Evolutionary conservation across 2,888 invertebrate genomes (phyloP).

Genomic region (Arge pagana): DNA sequence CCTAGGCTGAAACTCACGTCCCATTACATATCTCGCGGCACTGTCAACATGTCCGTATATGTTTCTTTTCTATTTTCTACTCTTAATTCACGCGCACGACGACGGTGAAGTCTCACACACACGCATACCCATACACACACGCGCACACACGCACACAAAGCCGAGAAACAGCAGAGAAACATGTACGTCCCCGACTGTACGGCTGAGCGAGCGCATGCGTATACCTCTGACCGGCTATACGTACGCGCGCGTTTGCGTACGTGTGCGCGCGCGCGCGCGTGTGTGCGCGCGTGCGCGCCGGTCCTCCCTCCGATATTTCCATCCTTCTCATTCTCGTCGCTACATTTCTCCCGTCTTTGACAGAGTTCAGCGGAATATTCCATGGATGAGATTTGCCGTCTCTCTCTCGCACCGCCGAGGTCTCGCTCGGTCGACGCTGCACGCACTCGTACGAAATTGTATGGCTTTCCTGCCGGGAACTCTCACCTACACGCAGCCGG

Average conservation of each 20-base stretch:
- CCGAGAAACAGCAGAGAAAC: too few species aligned
- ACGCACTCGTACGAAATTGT: conserved; percentile 21
- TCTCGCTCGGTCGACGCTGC: conserved; percentile 13
- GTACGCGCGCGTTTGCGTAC: not conserved
- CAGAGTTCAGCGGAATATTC: conserved; percentile 41
- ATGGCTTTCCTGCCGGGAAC: conserved; percentile 19
- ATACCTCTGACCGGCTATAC: too few species aligned
- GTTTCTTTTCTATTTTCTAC: conserved; percentile 7
- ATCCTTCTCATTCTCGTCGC: conserved; percentile 21
- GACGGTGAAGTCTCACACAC: not conserved
- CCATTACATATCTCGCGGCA: conserved; percentile 13
- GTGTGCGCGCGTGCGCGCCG: conserved; percentile 1
- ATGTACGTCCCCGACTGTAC: too few species aligned
- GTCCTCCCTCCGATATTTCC: conserved; percentile 2
- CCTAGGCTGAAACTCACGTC: conserved; percentile 15
- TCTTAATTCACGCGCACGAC: conserved; percentile 15
- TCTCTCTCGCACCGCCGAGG: conserved; percentile 12
- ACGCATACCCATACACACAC: too few species aligned
- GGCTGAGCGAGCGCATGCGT: too few species aligned
- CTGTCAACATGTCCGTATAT: not conserved
- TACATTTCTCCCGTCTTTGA: conserved; percentile 22
- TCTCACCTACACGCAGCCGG: conserved; percentile 17
- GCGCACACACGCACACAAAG: too few species aligned
- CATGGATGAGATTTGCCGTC: conserved; percentile 35
- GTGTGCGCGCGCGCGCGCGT: not conserved